Conservation (phyloP, 2,888 invertebrate species). For the Protophormia terraenovae region DNA sequence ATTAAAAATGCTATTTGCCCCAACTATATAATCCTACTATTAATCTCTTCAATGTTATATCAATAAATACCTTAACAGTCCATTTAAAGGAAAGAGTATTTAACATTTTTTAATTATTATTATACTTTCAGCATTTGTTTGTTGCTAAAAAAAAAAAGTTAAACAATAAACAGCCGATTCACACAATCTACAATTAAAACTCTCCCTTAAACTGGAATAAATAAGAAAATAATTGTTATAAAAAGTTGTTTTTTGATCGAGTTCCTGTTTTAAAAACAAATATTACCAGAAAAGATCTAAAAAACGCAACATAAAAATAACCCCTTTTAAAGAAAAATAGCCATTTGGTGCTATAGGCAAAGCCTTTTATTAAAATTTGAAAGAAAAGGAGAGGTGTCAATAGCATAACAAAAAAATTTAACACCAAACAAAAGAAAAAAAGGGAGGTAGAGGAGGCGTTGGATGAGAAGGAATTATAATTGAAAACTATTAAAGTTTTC, state of each 20-base stretch:
- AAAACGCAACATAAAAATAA: background rate
- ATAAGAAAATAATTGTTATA: constrained; percentile 13
- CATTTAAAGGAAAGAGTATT: too few species aligned
- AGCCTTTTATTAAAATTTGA: constrained; percentile 10
- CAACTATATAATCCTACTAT: too few species aligned
- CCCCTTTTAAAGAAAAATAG: background rate
- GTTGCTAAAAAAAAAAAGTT: constrained; percentile 41
- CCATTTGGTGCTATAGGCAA: constrained; percentile 47
- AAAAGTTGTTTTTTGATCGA: constrained; percentile 15
- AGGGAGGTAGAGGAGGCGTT: constrained; percentile 55
- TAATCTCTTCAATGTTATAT: too few species aligned
- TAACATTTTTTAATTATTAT: background rate
- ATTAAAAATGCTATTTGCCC: too few species aligned
- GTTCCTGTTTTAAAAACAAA: constrained; percentile 40
- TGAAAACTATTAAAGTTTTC: constrained; percentile 64
- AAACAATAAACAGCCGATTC: background rate
- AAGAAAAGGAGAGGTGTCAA: background rate
- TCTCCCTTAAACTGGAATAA: constrained; percentile 22
- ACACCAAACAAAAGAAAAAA: background rate
- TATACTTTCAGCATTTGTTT: background rate
- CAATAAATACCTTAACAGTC: too few species aligned
- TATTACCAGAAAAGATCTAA: constrained; percentile 6
- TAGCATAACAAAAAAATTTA: constrained; percentile 4
- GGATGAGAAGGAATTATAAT: constrained; percentile 51
- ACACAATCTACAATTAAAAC: constrained; percentile 5